Base-by-base conservation (phyloP, 2,888 invertebrate species). In the Pyrgus malvae region DNA sequence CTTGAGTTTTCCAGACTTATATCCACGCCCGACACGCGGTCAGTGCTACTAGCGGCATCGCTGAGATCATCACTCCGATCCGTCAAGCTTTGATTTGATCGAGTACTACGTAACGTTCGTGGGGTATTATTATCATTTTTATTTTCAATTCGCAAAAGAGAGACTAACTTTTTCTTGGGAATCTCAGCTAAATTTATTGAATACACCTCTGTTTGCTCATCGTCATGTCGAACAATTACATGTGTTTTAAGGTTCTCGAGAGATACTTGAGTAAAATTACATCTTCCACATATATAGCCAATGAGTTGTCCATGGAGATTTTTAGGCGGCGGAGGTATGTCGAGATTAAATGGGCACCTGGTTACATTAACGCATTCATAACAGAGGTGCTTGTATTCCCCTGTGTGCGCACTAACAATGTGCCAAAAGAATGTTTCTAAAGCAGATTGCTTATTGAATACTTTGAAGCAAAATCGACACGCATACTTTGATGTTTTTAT, bases 351-450 rank as follows among this genome's bases (percentile, higher is more conserved):
- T 1, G 80, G 66, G 69, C 87, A 72, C 63, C 69, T 65, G 61
- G 76, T 70, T 58, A 76, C 66, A 49, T 77, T 72, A 2, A 76
- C 64, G 63, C 96, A 96, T 41, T 83, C 79, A 0, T 91, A 90
- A 74, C 96, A 96, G 16, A 84, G 75, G 57, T 92, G 93, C 50
- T 93, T 90, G 64, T 93, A 95, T 78, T 97, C 96, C 0, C 96
- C 96, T 0, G 96, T 96, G 58, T 97, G 97, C 41, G 83, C 91
- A 16, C 93, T 86, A 1, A 88, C 92, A 33, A 95, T 88, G 68
- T 97, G 96, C 72, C 95, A 94, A 68, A 93, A 94, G 70, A 95
- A 94, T 3, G 76, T 71, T 68, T 89, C 86, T 38, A 89, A 69
- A 25, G 73, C 65, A 1, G 45, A 48, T 70, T 42, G 72, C 56